Evolutionary conservation across 2,888 invertebrate species (phyloP).

Genomic region (Aspidapion aeneum): DNA sequence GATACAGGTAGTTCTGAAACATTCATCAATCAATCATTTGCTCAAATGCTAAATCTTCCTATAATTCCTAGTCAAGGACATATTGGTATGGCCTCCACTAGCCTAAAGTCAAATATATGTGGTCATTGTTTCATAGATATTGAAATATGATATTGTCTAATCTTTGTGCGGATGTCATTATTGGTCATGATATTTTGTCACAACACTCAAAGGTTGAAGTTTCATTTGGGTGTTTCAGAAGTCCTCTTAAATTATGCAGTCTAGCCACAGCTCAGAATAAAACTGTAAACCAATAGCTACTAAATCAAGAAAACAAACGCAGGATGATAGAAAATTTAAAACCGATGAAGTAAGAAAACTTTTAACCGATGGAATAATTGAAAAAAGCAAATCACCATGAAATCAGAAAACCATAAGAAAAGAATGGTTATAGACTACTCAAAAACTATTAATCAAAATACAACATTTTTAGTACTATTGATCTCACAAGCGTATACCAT

Average conservation of each 20-base stretch:
- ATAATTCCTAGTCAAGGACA: no score
- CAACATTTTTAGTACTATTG: constrained; percentile 3
- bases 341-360: constrained; percentile 6
- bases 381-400: constrained; percentile 16
- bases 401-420: constrained; percentile 23
- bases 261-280: constrained; percentile 5
- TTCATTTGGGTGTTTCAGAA: constrained; percentile 1
- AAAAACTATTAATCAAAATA: constrained; percentile 26
- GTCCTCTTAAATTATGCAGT: constrained; percentile 1
- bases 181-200: constrained; percentile 3
- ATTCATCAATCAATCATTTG: no score
- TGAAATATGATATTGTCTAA: not conserved
- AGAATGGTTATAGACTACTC: constrained; percentile 31
- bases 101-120: constrained; percentile 4
- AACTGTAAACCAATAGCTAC: constrained; percentile 8
- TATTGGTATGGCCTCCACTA: no score
- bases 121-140: constrained; percentile 1
- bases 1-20: no score
- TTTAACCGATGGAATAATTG: constrained; percentile 9
- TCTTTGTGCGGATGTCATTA: constrained; percentile 3
- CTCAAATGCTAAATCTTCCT: no score
- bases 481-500: constrained; percentile 13
- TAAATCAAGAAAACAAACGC: constrained; percentile 7
- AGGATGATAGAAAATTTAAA: constrained; percentile 10
- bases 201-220: constrained; percentile 1